These are phyloP conservation scores for Sebastes nivosus DNA, from an alignment of 2,797 vertebrate species.

Conservation along the genomic window DNA sequence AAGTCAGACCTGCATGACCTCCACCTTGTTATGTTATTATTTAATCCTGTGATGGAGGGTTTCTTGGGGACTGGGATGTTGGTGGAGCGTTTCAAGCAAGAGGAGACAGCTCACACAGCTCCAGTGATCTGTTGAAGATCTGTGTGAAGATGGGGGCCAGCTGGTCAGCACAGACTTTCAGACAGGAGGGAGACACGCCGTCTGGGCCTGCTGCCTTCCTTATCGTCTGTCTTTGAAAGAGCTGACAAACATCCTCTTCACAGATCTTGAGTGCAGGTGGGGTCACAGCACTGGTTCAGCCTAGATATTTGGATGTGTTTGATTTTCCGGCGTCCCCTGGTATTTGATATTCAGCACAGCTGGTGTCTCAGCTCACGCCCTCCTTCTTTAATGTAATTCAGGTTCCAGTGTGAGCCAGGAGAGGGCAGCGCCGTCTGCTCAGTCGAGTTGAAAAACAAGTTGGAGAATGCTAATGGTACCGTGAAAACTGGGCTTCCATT, in stretches of 20 bases:
- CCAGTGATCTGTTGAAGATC: not conserved
- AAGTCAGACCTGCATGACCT: not conserved
- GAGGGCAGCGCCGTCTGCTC: conserved; percentile 63
- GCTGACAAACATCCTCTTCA: not conserved
- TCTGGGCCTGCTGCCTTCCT: not conserved
- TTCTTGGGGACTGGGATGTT: not conserved
- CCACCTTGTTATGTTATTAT: not conserved
- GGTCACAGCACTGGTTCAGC: not conserved
- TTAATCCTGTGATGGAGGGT: not conserved
- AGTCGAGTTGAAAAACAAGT: conserved; percentile 28
- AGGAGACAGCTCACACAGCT: not conserved
- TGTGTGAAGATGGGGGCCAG: not conserved
- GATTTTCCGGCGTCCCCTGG: conserved; percentile 10
- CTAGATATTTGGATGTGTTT: conserved; percentile 2
- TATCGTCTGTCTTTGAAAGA: not conserved
- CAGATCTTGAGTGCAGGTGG: not conserved
- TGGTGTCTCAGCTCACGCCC: not conserved
- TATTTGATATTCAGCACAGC: conserved; percentile 43
- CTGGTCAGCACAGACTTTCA: not conserved
- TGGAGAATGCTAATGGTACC: conserved; percentile 50
- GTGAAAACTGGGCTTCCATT: conserved; percentile 61
- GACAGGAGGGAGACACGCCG: not conserved
- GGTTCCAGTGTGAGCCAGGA: conserved; percentile 51
- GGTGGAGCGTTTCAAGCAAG: not conserved
- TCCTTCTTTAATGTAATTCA: conserved; percentile 21